Evolutionary conservation across 2,113 vertebrate species (phyloP), one percentile per base, ranked within the genome.

Genomic region (Gavia stellata): DNA sequence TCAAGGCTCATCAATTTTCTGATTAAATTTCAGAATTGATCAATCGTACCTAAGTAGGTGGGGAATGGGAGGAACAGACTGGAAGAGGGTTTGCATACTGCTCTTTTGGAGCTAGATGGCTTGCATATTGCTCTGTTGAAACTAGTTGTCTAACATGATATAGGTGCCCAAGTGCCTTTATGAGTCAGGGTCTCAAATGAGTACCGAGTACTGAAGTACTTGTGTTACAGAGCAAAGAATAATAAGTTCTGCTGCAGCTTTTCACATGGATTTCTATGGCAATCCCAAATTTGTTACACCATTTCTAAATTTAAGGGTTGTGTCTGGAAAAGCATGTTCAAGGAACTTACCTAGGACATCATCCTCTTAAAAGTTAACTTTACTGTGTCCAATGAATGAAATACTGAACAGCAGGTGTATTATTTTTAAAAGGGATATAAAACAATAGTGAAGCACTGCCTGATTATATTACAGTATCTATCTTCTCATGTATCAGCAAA

Each of bases 401-500:
- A 98, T 97, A 98, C 88, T 92, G 96, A 97, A 95, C 94, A 95
- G 92, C 88, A 45, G 36, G 92, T 94, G 86, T 97, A 95, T 97
- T 98, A 97, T 97, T 98, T 98, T 98, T 93, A 94, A 97, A 98
- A 96, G 91, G 96, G 85, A 86, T 94, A 98, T 98, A 98, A 98
- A 98, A 97, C 97, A 98, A 98, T 96, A 97, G 96, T 21, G 7
- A 88, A 96, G 72, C 79, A 93, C 94, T 97, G 96, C 90, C 96
- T 98, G 96, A 95, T 97, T 97, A 97, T 97, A 98, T 98, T 98
- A 98, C 93, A 93, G 88, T 92, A 97, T 97, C 97, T 98, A 91
- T 98, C 97, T 98, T 97, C 97, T 97, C 95, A 97, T 97, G 98
- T 98, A 98, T 98, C 98, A 98, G 98, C 98, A 98, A 98, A 98